Base-by-base conservation (phyloP, 2,113 vertebrate genomes). In the Euleptes europaea region DNA sequence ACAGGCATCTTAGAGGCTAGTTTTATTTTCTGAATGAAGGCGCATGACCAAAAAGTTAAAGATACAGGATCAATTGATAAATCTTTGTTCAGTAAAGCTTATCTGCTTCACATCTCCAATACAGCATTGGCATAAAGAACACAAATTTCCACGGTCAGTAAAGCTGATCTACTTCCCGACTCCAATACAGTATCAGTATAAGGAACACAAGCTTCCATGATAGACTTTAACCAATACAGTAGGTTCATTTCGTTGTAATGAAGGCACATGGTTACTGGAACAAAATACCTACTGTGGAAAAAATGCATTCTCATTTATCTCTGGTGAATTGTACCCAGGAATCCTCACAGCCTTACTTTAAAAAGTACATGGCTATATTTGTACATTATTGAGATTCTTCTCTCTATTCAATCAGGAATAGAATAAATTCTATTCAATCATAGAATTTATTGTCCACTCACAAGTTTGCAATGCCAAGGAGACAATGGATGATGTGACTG, bases 31-130 rank as follows among this genome's bases (percentile, higher is more conserved):
- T 35, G 67, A 77, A 40, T 40, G 49, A 76, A 33, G 21, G 28
- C 6, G 17, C 19, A 57, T 23, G 13, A 70, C 6, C 1, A 17
- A 47, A 79, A 72, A 49, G 23, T 28, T 28, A 63, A 63, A 63
- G 60, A 54, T 75, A 65, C 38, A 89, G 84, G 88, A 84, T 70
- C 9, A 11, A 3, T 21, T 84, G 76, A 87, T 88, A 92, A 88
- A 69, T 21, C 33, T 47, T 19, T 75, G n/a, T 81, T 1, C 10
- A 33, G 21, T 44, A 75, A 86, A 77, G 69, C 69, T 23, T 42
- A 23, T 67, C 42, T 80, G 38, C 90, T 76, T 83, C 91, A 86
- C 70, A 83, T 42, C 38, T 83, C 78, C 63, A 31, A 65, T 0
- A 0, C n/a, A 82, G 38, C 21, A 2, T 0, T 0, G 19, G 84